A percentile compares a stretch with the other conserved stretches of the same genome.
Evolutionary conservation across 2,888 invertebrate species (phyloP).

Genomic region (Orchesella flavescens): DNA sequence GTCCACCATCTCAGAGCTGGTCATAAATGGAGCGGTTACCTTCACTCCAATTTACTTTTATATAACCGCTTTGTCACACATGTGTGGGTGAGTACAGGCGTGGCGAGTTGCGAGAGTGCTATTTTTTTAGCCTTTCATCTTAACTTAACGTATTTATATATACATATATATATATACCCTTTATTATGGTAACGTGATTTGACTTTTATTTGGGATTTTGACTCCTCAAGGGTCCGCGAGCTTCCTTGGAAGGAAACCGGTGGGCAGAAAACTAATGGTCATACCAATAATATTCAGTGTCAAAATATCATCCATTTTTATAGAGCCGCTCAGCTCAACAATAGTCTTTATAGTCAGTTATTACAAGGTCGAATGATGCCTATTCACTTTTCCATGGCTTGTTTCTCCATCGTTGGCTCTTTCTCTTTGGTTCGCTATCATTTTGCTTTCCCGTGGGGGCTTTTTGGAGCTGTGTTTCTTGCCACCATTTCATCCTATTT

Average conservation of each 20-base stretch:
- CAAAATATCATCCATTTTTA: constrained; percentile 5
- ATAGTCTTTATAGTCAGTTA: neutral
- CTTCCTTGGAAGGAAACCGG: neutral
- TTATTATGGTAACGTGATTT: neutral
- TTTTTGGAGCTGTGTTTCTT: constrained; percentile 11
- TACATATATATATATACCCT: no score
- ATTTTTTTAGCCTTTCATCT: no score
- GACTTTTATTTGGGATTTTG: neutral
- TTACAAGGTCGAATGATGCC: constrained; percentile 43
- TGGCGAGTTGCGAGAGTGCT: no score
- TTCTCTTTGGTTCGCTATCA: constrained; percentile 23
- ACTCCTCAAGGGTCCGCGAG: neutral
- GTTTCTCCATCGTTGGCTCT: constrained; percentile 18
- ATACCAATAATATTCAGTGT: no score
- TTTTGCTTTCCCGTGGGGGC: constrained; percentile 13
- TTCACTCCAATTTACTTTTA: neutral
- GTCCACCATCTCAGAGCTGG: neutral
- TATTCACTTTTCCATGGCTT: constrained; percentile 31
- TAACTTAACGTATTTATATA: no score
- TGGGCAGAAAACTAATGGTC: neutral
- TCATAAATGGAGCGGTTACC: neutral
- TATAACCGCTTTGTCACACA: neutral
- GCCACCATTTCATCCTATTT: neutral
- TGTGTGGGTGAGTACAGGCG: neutral
- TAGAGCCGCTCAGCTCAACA: constrained; percentile 27